Evolutionary conservation across 2,113 vertebrate genomes (phyloP).

Genomic region (Gopherus evgoodei): DNA sequence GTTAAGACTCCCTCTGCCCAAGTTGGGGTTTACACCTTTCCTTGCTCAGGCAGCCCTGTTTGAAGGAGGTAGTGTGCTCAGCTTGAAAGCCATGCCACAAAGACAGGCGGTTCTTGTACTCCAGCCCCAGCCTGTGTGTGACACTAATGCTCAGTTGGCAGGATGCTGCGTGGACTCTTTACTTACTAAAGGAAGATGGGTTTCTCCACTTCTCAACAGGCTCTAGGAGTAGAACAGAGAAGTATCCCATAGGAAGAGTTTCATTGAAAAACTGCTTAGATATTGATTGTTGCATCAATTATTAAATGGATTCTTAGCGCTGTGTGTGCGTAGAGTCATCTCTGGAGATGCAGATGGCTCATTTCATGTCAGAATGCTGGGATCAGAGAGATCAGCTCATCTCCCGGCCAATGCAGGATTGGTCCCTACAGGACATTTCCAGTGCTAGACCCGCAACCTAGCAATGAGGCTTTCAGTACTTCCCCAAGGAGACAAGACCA

Average conservation of each 20-base stretch:
- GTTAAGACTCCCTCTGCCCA: neutral
- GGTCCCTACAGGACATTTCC: neutral
- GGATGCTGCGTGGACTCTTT: neutral
- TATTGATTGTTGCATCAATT: neutral
- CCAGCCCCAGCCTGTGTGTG: neutral
- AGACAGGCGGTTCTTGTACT: neutral
- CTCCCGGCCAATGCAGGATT: neutral
- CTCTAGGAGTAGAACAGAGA: neutral
- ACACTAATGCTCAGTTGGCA: neutral
- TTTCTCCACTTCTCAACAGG: neutral
- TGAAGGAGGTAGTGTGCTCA: neutral
- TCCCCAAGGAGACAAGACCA: neutral
- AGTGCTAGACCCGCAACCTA: neutral
- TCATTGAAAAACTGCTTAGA: accelerated
- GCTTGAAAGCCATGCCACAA: neutral
- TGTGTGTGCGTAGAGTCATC: neutral
- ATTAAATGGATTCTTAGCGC: neutral
- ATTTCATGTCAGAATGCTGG: neutral
- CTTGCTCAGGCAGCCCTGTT: neutral
- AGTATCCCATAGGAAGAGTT: accelerated
- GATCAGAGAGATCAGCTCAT: neutral
- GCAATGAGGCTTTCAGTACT: neutral
- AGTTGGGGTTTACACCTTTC: neutral
- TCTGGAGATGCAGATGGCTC: accelerated
- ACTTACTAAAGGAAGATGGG: neutral